Evolutionary conservation across 92 coral and sea anemone species (phyloP).

Genomic region (Isaurus tuberculatus): DNA sequence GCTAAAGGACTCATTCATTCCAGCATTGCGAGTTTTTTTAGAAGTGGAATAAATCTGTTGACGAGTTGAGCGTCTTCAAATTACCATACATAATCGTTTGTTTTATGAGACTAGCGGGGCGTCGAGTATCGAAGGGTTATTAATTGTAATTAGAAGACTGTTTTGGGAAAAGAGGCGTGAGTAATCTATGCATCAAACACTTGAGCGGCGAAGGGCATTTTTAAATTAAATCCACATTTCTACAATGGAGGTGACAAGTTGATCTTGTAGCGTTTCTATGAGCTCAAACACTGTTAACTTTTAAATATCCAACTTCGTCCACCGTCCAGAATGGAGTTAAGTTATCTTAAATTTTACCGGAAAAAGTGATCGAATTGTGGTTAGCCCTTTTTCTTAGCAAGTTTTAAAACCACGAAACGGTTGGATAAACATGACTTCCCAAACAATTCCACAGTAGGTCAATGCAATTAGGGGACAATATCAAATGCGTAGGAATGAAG

Average conservation of each 20-base stretch:
- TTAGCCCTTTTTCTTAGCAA: neutral
- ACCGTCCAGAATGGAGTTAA: neutral
- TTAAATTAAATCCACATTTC: neutral
- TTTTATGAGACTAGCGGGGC: conserved; percentile 41
- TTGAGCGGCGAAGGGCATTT: conserved; percentile 4
- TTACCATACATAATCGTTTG: conserved; percentile 51
- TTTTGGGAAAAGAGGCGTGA: conserved; percentile 42
- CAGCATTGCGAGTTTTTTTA: conserved; percentile 35
- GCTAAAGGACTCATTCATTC: neutral
- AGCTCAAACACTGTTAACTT: too few species aligned
- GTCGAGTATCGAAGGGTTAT: conserved; percentile 7
- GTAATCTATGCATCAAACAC: conserved; percentile 30
- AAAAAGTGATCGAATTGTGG: conserved; percentile 12
- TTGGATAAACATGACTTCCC: neutral
- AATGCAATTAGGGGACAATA: neutral
- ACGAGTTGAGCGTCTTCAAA: conserved; percentile 33
- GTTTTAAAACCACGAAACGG: neutral
- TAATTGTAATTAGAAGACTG: conserved; percentile 21
- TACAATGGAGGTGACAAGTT: neutral
- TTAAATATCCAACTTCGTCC: neutral
- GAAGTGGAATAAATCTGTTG: conserved; percentile 36
- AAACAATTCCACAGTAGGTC: conserved; percentile 27
- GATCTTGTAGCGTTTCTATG: neutral
- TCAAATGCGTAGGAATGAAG: conserved; percentile 23
- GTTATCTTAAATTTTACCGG: neutral